phyloP scores from a whole-genome alignment of 2,888 invertebrate species.

The Meganola albula region DNA sequence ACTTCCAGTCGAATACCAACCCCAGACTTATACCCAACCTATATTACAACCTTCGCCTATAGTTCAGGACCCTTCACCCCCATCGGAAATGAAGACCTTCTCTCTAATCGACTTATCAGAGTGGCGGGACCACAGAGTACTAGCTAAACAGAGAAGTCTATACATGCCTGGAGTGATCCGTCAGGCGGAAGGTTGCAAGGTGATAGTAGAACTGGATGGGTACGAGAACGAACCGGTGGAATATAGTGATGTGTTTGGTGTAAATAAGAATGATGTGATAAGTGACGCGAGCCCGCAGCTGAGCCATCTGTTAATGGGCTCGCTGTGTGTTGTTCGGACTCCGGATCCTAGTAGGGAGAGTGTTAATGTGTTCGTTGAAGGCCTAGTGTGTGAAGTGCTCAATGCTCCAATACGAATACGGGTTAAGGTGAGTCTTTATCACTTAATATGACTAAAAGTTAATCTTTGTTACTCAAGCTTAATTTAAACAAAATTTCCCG shows the following conservation, averaged over 20 bases:
- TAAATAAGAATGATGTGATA: constrained; percentile 90
- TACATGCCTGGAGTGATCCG: constrained; percentile 94
- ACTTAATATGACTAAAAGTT: no score
- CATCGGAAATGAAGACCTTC: constrained; percentile 71
- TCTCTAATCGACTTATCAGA: constrained; percentile 90
- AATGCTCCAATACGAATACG: constrained; percentile 68
- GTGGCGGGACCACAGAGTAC: constrained; percentile 94
- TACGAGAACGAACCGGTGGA: constrained; percentile 82
- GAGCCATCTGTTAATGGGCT: constrained; percentile 87
- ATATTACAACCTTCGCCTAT: constrained; percentile 59
- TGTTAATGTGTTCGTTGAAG: constrained; percentile 89
- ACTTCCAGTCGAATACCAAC: constrained; percentile 48
- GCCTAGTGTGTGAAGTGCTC: constrained; percentile 81
- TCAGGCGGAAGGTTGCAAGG: constrained; percentile 82
- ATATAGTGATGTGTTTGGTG: constrained; percentile 87
- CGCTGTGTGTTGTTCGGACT: constrained; percentile 88
- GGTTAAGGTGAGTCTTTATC: constrained; percentile 67
- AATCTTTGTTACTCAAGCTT: no score
- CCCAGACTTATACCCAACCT: constrained; percentile 43
- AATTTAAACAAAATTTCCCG: no score
- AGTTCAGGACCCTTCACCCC: constrained; percentile 72
- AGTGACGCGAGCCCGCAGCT: constrained; percentile 94
- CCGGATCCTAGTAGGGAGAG: constrained; percentile 76
- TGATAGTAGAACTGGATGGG: constrained; percentile 90
- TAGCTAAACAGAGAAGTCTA: constrained; percentile 89